These are phyloP conservation scores for Drosophila mulleri DNA, from an alignment of 2,888 invertebrate species.

Conservation along the genomic window DNA sequence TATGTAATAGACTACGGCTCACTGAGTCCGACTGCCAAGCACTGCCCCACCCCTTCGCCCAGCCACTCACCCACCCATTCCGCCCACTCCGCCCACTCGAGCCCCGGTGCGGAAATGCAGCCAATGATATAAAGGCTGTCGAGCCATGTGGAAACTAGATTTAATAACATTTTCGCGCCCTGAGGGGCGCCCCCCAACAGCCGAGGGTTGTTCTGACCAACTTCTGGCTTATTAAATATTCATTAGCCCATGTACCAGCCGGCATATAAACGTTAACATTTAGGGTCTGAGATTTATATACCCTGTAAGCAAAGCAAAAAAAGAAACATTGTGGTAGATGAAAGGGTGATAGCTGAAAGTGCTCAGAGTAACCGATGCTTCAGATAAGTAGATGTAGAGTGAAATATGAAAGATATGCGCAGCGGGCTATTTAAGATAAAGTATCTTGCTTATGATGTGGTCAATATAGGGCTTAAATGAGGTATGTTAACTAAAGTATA, in stretches of 20 bases:
- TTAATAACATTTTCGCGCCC: constrained; percentile 76
- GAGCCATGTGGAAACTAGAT: constrained; percentile 80
- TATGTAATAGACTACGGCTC: constrained; percentile 76
- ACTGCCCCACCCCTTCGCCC: too few species aligned
- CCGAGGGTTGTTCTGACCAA: constrained; percentile 52
- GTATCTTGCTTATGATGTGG: not conserved
- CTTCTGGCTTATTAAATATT: constrained; percentile 81
- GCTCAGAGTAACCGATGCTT: not conserved
- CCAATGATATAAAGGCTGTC: constrained; percentile 62
- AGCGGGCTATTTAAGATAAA: not conserved
- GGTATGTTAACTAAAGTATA: too few species aligned
- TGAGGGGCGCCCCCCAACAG: constrained; percentile 11
- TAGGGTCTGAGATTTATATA: constrained; percentile 22
- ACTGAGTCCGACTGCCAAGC: constrained; percentile 34
- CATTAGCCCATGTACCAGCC: constrained; percentile 70
- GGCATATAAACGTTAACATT: constrained; percentile 19
- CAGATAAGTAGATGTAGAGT: not conserved
- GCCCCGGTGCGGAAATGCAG: constrained; percentile 33
- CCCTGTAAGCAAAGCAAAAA: constrained; percentile 19
- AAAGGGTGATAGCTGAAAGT: not conserved
- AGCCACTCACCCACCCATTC: too few species aligned
- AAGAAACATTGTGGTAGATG: constrained; percentile 1
- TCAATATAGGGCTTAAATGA: not conserved
- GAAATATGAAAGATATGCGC: not conserved
- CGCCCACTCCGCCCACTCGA: not conserved